phyloP scores from a whole-genome alignment of 2,113 vertebrate species.

The Trinectes maculatus region DNA sequence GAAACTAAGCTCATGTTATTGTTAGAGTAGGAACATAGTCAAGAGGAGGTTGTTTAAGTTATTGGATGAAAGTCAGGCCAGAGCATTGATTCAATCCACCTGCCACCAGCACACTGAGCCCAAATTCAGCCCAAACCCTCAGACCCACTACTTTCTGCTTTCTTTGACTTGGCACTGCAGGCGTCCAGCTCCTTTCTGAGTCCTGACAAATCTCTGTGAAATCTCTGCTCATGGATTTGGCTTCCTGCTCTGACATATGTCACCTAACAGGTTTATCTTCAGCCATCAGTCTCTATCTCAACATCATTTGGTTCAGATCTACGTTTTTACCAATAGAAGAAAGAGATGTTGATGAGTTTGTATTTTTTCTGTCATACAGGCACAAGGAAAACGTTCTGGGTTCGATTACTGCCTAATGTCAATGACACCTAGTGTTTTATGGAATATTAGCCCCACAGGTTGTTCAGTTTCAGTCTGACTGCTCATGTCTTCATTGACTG shows the following conservation, averaged over 20 bases:
- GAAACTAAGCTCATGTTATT: constrained; percentile 23
- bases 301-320: constrained; percentile 40
- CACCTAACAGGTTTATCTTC: constrained; percentile 22
- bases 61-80: constrained; percentile 27
- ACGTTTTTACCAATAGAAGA: constrained; percentile 22
- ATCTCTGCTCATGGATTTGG: constrained; percentile 54
- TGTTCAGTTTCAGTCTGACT: constrained; percentile 22
- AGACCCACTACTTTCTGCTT: constrained; percentile 60
- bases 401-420: constrained; percentile 40
- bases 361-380: constrained; percentile 20
- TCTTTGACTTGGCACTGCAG: constrained; percentile 50
- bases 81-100: constrained; percentile 57
- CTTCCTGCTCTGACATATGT: constrained; percentile 58
- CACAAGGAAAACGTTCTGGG: neutral
- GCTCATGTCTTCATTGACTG: constrained; percentile 5
- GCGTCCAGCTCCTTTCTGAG: constrained; percentile 39
- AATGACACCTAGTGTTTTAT: constrained; percentile 30
- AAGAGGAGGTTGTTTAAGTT: constrained; percentile 14
- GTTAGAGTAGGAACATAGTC: constrained; percentile 14
- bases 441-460: neutral
- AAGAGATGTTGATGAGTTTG: constrained; percentile 38
- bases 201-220: constrained; percentile 58
- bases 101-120: constrained; percentile 39
- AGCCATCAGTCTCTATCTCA: constrained; percentile 32
- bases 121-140: constrained; percentile 55